These are phyloP conservation scores for Bombyx huttoni DNA, from an alignment of 2,888 invertebrate genomes.

Conservation along the genomic window DNA sequence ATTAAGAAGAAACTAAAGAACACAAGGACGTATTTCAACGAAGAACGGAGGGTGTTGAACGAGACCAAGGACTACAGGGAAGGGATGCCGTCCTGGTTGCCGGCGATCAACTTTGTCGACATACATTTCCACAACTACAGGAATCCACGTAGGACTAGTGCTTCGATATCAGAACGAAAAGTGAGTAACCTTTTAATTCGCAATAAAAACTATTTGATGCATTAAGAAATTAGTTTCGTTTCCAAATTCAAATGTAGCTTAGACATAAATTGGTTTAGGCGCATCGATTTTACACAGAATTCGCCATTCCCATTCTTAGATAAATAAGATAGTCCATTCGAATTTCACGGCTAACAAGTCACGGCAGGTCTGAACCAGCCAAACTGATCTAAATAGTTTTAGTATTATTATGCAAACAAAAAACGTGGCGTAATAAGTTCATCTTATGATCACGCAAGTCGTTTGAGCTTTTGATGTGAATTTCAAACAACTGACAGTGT, in stretches of 20 bases:
- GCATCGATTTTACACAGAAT: background rate
- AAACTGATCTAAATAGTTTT: constrained; percentile 7
- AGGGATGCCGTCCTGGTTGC: constrained; percentile 55
- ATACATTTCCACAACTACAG: constrained; percentile 49
- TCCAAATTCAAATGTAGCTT: too few relatives aligned
- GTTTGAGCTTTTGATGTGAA: constrained; percentile 27
- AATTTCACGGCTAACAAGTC: background rate
- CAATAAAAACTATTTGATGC: too few relatives aligned
- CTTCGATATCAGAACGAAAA: constrained; percentile 43
- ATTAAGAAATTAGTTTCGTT: too few relatives aligned
- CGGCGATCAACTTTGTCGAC: constrained; percentile 54
- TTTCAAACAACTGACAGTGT: constrained; percentile 51
- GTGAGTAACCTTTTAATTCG: constrained; percentile 22
- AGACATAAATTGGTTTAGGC: too few relatives aligned
- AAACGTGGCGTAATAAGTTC: constrained; percentile 8
- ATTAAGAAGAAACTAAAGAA: constrained; percentile 49
- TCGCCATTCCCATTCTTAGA: background rate
- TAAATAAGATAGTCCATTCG: constrained; percentile 5
- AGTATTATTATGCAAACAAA: constrained; percentile 7
- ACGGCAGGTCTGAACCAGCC: background rate
- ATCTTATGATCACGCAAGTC: constrained; percentile 7
- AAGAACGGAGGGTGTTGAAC: constrained; percentile 35
- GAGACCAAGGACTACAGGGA: constrained; percentile 45
- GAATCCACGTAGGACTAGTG: constrained; percentile 23
- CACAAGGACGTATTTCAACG: constrained; percentile 43